These are phyloP conservation scores for Leiothrix lutea DNA, from an alignment of 2,113 vertebrate genomes.

Conservation along the genomic window DNA sequence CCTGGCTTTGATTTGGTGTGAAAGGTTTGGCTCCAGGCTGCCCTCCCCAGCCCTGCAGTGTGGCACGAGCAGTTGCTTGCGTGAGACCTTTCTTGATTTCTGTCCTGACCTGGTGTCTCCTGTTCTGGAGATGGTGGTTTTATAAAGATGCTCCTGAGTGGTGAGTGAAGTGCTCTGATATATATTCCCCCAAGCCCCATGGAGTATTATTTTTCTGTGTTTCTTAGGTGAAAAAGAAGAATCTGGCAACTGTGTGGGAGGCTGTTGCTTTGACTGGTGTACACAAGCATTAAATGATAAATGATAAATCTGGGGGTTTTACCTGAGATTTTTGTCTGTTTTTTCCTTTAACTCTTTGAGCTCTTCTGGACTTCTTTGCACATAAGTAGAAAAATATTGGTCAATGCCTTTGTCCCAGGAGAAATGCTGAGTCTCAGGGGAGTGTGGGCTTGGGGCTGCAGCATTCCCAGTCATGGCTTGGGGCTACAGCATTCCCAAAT, in stretches of 20 bases:
- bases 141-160: not conserved
- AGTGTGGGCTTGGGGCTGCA: fast-evolving
- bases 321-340: not conserved
- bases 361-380: not conserved
- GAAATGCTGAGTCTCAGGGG: not conserved
- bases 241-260: not conserved
- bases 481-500: not conserved
- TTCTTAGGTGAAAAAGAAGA: not conserved
- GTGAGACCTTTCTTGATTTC: not conserved
- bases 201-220: not conserved
- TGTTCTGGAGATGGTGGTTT: not conserved
- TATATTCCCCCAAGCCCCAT: not conserved
- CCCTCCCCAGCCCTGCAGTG: not conserved
- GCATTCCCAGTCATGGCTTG: not conserved
- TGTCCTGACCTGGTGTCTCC: not conserved
- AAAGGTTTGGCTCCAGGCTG: not conserved
- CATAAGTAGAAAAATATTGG: not conserved
- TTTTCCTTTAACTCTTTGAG: not conserved
- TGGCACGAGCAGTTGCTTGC: not conserved
- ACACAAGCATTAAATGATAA: not conserved
- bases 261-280: not conserved
- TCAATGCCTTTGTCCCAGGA: not conserved
- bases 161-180: not conserved
- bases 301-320: not conserved
- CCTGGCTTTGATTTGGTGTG: not conserved